These are phyloP conservation scores for Lasaia peninsularis DNA, from an alignment of 1,140 invertebrate species.

Conservation along the genomic window DNA sequence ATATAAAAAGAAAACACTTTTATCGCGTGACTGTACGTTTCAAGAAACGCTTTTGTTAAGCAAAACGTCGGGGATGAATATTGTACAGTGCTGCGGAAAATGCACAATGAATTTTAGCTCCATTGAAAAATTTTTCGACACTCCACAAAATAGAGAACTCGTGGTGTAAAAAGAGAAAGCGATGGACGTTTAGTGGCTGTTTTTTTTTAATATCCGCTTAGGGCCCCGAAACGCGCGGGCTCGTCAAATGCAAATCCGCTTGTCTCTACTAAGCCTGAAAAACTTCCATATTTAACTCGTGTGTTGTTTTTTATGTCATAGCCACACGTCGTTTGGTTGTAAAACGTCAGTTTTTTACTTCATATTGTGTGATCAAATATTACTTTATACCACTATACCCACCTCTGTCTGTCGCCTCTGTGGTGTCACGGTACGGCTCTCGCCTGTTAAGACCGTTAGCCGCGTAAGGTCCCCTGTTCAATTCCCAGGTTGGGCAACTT, in stretches of 20 bases:
- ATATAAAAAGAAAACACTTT: no score
- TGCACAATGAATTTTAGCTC: slow-evolving; percentile 8
- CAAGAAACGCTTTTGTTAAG: background rate
- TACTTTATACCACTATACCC: no score
- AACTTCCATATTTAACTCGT: no score
- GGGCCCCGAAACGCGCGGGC: background rate
- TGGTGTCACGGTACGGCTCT: no score
- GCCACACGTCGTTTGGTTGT: no score
- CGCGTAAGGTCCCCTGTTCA: no score
- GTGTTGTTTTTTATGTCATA: no score
- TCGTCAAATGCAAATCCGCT: background rate
- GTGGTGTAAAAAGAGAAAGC: slow-evolving; percentile 11
- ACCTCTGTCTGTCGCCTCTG: no score
- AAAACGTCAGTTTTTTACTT: no score
- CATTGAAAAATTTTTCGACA: slow-evolving; percentile 12
- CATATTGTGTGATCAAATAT: no score
- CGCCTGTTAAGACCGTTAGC: no score
- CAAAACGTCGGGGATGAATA: background rate
- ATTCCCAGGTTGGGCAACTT: no score
- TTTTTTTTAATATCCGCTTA: slow-evolving; percentile 8
- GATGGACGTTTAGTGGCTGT: slow-evolving; percentile 2
- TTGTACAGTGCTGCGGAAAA: slow-evolving; percentile 1
- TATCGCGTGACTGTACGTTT: background rate
- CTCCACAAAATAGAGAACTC: background rate
- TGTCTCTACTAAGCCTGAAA: background rate